Percentiles rank a stretch among this genome's conserved stretches.
Conservation (phyloP, 2,888 invertebrate genomes). For the Onthophagus sagittarius region DNA sequence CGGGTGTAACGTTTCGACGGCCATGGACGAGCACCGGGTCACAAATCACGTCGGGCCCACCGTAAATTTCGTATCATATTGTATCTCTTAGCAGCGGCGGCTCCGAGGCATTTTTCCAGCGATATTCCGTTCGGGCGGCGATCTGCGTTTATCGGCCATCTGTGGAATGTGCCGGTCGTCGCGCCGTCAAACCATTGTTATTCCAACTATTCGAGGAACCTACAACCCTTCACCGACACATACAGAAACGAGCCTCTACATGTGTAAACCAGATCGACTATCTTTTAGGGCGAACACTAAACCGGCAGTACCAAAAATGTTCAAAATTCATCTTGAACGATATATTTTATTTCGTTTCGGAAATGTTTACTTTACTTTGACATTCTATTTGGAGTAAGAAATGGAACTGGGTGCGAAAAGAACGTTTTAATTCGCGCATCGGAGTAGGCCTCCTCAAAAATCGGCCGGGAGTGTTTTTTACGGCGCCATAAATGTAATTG, state of each 20-base stretch:
- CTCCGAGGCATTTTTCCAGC: neutral
- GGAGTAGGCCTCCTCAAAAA: neutral
- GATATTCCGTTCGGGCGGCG: neutral
- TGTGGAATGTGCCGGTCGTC: conserved; percentile 1
- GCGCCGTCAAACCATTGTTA: conserved; percentile 7
- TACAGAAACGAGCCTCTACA: neutral
- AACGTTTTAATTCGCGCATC: neutral
- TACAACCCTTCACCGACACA: neutral
- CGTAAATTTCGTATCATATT: neutral
- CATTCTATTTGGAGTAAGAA: neutral
- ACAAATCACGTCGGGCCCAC: neutral
- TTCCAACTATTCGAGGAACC: conserved; percentile 8
- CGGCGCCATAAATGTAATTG: conserved; percentile 9
- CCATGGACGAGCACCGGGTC: neutral
- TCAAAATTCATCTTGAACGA: too few relatives aligned
- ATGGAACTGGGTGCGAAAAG: neutral
- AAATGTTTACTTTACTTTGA: neutral
- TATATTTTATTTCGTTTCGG: too few relatives aligned
- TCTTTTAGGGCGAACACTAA: neutral
- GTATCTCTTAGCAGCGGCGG: neutral
- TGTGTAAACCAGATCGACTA: neutral
- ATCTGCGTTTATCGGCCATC: conserved; percentile 12
- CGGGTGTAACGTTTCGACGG: neutral
- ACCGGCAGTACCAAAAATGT: neutral
- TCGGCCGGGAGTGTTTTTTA: neutral